Conservation (phyloP, 2,797 vertebrate genomes). For the Acanthurus leucopareius region DNA sequence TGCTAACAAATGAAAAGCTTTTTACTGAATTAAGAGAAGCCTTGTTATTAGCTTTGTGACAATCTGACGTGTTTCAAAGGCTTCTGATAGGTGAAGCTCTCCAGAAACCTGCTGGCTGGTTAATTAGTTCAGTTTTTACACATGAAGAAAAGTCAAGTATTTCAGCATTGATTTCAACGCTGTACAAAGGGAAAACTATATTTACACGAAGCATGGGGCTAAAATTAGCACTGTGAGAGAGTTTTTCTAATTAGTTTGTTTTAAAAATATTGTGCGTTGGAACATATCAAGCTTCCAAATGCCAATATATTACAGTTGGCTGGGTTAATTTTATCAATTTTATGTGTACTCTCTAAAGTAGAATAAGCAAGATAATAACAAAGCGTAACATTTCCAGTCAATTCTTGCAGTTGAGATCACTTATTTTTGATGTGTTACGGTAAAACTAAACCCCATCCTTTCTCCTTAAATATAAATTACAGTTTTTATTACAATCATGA, state of each 20-base stretch:
- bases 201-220: slow-evolving; percentile 10
- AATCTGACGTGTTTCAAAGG: background rate
- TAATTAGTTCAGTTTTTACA: slow-evolving; percentile 12
- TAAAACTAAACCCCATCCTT: slow-evolving; percentile 28
- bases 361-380: slow-evolving; percentile 26
- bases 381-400: slow-evolving; percentile 26
- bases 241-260: slow-evolving; percentile 37
- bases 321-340: slow-evolving; percentile 10
- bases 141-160: slow-evolving; percentile 3
- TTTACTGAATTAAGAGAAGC: background rate
- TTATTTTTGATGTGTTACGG: slow-evolving; percentile 36
- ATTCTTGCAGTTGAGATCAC: slow-evolving; percentile 1
- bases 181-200: slow-evolving; percentile 5
- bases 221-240: slow-evolving; percentile 3
- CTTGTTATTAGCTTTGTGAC: background rate
- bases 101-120: slow-evolving; percentile 1
- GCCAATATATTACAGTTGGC: slow-evolving; percentile 24
- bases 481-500: slow-evolving; percentile 19
- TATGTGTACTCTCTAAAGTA: background rate
- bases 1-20: background rate
- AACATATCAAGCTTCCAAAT: slow-evolving; percentile 22
- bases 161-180: background rate
- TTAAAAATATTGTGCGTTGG: slow-evolving; percentile 22
- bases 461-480: background rate
- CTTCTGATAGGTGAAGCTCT: slow-evolving; percentile 5